Base-by-base conservation (phyloP, 2,888 invertebrate species). In the Spilarctia lutea region DNA sequence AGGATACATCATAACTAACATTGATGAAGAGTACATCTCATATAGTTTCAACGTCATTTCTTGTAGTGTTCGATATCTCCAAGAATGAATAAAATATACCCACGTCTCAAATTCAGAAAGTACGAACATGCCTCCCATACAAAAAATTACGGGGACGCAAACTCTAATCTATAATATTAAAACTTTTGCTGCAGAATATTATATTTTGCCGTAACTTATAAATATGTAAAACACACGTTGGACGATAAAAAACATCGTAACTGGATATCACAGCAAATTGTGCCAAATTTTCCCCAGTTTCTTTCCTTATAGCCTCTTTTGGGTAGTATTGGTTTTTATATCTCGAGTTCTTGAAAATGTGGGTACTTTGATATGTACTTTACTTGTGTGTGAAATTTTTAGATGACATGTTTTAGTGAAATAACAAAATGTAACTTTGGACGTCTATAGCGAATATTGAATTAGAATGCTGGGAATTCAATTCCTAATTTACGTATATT, bases 191-290 rank as follows among this genome's bases (percentile, higher is more conserved):
- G 70, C 68, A 67, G 48, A 75, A 75, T 68, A 78, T 75, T 73
- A 83, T 75, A 77, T 82, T 79, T 73, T 79, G 73, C 68, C 48
- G 65, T 74, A 69, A 68, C 83, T 83, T 83, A 83, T 83, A 83
- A 81, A 83, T 83, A 83, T 83, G 83, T 82, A 83, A 83, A 83
- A 76, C 78, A 76, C 79, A 77, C 77, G 74, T 77, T 81, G 72
- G 13, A 71, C 83, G 72, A 83, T 84, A 81, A 84, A 83, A 81
- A 80, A 79, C 75, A 79, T 79, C 78, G 77, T 81, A 80, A 83
- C 77, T 84, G 73, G 80, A 83, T 83, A 82, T 84, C 70, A 68
- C 77, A 73, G 81, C 80, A 81, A 83, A 84, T 83, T 79, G 83
- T 81, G 71, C 76, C 72, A 77, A 83, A 81, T 84, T 80, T 79